These are phyloP conservation scores for Neofelis nebulosa DNA, from an alignment of 2,113 vertebrate species.

Conservation along the genomic window DNA sequence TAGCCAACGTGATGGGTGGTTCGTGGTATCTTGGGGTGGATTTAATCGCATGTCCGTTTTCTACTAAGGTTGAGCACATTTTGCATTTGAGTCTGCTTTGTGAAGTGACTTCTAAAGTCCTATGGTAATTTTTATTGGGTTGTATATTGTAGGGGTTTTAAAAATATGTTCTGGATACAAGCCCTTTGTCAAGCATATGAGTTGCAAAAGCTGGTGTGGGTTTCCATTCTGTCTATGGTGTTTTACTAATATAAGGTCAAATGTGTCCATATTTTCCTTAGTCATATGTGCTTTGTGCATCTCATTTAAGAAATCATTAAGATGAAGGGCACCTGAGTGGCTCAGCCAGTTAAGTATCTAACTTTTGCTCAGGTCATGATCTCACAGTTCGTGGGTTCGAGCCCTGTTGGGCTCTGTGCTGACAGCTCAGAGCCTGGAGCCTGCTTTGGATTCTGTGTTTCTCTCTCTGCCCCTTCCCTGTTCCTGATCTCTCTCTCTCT, in stretches of 20 bases:
- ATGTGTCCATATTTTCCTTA: background rate
- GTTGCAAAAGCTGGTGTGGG: background rate
- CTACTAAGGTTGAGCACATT: background rate
- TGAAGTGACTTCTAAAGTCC: background rate
- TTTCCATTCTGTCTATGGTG: background rate
- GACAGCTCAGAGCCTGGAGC: too few species aligned
- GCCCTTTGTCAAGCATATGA: background rate
- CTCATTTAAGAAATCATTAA: background rate
- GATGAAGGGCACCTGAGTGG: background rate
- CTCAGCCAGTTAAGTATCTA: too few species aligned
- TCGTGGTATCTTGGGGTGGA: background rate
- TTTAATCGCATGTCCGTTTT: background rate
- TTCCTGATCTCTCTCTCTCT: too few species aligned
- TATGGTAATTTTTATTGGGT: background rate
- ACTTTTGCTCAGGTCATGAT: too few species aligned
- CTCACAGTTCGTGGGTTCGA: too few species aligned
- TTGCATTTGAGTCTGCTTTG: background rate
- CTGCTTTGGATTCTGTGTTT: too few species aligned
- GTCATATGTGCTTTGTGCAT: background rate
- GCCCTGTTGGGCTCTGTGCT: too few species aligned
- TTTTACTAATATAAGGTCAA: background rate
- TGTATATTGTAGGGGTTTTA: background rate
- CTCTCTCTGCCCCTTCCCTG: too few species aligned
- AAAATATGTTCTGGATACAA: background rate
- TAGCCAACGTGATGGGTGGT: rapidly evolving